Evolutionary conservation across 2,113 vertebrate genomes (phyloP), one percentile per base, ranked within the genome.

Genomic region (Ia io): DNA sequence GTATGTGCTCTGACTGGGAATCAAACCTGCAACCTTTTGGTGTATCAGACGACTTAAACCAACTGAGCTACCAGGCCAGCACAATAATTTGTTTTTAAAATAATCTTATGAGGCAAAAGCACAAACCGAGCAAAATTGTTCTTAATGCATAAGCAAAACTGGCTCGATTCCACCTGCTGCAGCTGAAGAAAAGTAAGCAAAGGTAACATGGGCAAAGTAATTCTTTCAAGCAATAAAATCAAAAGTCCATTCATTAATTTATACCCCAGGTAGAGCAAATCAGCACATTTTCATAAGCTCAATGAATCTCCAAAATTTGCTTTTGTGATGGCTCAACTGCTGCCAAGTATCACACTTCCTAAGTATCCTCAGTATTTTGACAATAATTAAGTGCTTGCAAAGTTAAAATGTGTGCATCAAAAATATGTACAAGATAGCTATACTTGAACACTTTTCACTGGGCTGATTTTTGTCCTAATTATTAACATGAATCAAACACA

Each of bases 341-440:
- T 80, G 22, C 56, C 56, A 90, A 37, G 28, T 79, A 79, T 37
- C 71, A 84, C 22, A 32, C 16, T 70, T 44, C n/a, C 5, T 56
- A 88, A 90, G 53, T 17, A 70, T 74, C 28, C 35, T 92, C 71
- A 87, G 53, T 84, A 92, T 92, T 90, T 95, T 93, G 42, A 94
- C n/a, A 84, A 37, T 94, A 84, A 59, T 37, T 53, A 89, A 80
- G 7, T 90, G 28, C 17, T 88, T 89, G 95, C 35, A 80, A 84
- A 95, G 47, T 78, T 84, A 82, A 90, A 87, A 84, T 65, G 56
- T 30, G 51, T 87, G 11, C 53, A 53, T 93, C 73, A 83, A 93
- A 90, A 88, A 76, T 44, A 56, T 63, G 8, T 85, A 40, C 35
- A 53, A 59, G 9, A 63, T 44, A 83, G 40, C 22, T 71, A 73